Evolutionary conservation across 2,888 invertebrate genomes (phyloP).

Genomic region (Aromia moschata): DNA sequence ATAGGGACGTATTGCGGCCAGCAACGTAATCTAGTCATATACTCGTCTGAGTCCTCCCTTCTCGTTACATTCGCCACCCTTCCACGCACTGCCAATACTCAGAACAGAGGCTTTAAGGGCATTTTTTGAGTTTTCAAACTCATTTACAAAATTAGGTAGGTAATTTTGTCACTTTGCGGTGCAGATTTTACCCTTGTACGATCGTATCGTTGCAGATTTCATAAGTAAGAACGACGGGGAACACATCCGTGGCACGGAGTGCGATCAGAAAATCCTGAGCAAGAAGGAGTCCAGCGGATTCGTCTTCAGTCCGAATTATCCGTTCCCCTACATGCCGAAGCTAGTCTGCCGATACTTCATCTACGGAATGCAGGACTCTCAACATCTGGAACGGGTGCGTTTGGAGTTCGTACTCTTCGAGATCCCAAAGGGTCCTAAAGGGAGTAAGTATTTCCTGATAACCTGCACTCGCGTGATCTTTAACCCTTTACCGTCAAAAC

Average conservation of each 20-base stretch:
- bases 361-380: constrained; percentile 97
- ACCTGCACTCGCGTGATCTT: too few relatives aligned
- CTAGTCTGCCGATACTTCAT: constrained; percentile 98
- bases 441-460: constrained; percentile 78
- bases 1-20: constrained; percentile 98
- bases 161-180: constrained; percentile 17
- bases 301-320: constrained; percentile 96
- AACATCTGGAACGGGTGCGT: constrained; percentile 93
- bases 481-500: too few relatives aligned
- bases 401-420: constrained; percentile 89
- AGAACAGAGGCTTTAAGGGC: constrained; percentile 98
- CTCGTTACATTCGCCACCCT: constrained; percentile 92
- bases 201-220: constrained; percentile 87
- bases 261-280: constrained; percentile 97
- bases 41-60: constrained; percentile 91
- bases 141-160: constrained; percentile 97
- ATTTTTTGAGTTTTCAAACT: constrained; percentile 98
- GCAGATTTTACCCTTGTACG: too few relatives aligned
- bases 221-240: constrained; percentile 92
- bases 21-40: constrained; percentile 94
- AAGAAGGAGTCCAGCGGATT: constrained; percentile 91
- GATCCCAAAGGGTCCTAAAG: constrained; percentile 85
- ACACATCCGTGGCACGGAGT: constrained; percentile 97
- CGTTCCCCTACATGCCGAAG: constrained; percentile 93
- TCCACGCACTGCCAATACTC: constrained; percentile 90